Conservation (phyloP, 2,888 invertebrate genomes). For the Drosophila phalerata region DNA sequence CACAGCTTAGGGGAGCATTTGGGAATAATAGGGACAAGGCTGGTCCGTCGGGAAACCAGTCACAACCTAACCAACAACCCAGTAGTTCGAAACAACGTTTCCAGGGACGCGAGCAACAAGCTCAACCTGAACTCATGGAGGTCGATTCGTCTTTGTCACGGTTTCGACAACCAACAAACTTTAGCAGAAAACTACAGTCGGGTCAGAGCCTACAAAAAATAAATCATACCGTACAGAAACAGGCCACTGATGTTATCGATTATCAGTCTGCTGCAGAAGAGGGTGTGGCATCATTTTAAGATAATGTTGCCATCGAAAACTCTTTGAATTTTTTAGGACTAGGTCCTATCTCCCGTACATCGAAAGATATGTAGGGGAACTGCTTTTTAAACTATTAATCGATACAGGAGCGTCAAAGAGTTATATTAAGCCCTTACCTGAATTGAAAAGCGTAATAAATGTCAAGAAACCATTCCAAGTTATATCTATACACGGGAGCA, state of each 20-base stretch:
- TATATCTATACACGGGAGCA: slow-evolving; percentile 4
- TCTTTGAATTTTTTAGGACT: no score
- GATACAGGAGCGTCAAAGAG: not conserved
- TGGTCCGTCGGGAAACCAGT: not conserved
- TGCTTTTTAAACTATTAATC: not conserved
- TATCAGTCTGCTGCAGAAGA: no score
- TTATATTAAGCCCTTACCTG: not conserved
- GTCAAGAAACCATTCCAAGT: slow-evolving; percentile 2
- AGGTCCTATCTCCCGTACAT: not conserved
- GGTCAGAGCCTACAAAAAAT: no score
- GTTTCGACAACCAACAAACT: no score
- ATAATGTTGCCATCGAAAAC: no score
- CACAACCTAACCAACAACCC: not conserved
- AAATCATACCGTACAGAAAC: no score
- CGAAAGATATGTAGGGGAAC: not conserved
- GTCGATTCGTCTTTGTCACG: no score
- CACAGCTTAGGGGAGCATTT: no score
- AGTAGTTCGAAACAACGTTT: slow-evolving; percentile 1
- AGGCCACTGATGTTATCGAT: no score
- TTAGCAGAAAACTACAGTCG: no score
- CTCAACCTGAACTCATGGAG: no score
- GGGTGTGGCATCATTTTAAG: no score
- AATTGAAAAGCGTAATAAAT: not conserved
- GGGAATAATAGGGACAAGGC: not conserved
- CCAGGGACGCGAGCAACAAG: not conserved